Conservation (phyloP, 2,888 invertebrate species). For the Pemphredon lugubris region DNA sequence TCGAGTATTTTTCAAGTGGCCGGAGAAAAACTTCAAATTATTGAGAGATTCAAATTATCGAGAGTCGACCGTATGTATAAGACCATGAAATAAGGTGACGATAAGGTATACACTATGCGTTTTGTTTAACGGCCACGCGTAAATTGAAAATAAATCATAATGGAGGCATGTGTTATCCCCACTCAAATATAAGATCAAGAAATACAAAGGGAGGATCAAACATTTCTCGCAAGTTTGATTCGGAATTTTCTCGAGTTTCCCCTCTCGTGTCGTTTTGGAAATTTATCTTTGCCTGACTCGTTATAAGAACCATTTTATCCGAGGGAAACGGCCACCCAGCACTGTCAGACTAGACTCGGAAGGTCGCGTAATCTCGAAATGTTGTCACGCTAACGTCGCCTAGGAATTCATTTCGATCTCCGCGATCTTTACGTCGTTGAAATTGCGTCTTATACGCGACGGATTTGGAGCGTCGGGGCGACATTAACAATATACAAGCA, state of each 20-base stretch:
- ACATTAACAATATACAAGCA: neutral
- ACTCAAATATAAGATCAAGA: neutral
- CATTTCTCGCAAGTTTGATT: conserved; percentile 1
- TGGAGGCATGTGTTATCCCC: too few species aligned
- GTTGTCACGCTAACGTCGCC: neutral
- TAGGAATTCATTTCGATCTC: conserved; percentile 8
- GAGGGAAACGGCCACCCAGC: neutral
- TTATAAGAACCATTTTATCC: conserved; percentile 5
- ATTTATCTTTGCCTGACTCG: conserved; percentile 1
- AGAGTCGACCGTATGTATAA: too few species aligned
- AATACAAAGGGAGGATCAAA: neutral
- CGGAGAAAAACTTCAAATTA: too few species aligned
- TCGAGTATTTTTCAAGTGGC: too few species aligned
- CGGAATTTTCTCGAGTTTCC: neutral
- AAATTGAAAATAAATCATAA: too few species aligned
- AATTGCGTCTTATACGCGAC: neutral
- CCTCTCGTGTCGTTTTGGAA: neutral
- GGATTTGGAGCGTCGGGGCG: neutral
- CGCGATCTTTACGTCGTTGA: conserved; percentile 6
- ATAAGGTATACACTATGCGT: too few species aligned
- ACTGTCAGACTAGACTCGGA: neutral
- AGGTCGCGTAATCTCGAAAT: neutral
- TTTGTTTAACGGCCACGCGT: too few species aligned
- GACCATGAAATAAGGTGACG: too few species aligned
- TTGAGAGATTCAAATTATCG: too few species aligned